Conservation (phyloP, 2,113 vertebrate genomes). For the Brachirus orientalis region DNA sequence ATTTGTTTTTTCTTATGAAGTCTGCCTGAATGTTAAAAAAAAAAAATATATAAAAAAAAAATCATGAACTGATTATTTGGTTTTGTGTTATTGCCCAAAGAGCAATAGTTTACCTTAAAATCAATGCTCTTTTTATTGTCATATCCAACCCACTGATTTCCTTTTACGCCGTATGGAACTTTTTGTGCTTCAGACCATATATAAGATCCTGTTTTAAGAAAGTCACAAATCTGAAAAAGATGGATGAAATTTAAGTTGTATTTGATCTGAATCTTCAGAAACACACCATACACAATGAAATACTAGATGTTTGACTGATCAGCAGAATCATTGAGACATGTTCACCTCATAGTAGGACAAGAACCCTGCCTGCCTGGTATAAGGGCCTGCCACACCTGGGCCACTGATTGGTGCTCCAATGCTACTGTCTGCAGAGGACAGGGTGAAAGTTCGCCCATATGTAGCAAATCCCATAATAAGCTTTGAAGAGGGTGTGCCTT, state of each 20-base stretch:
- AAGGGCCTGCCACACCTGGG: constrained; percentile 67
- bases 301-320: not conserved
- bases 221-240: constrained; percentile 72
- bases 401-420: constrained; percentile 62
- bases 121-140: constrained; percentile 71
- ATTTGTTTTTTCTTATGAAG: constrained; percentile 74
- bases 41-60: not conserved
- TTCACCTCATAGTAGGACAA: constrained; percentile 83
- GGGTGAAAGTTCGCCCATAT: constrained; percentile 77
- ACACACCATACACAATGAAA: too few relatives aligned
- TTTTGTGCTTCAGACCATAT: constrained; percentile 72
- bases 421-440: constrained; percentile 31
- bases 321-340: not conserved
- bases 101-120: constrained; percentile 66
- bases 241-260: not conserved
- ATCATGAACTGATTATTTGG: not conserved
- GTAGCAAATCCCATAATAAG: constrained; percentile 79
- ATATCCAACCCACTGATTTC: constrained; percentile 78
- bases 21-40: constrained; percentile 54
- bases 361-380: constrained; percentile 73
- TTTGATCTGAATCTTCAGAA: not conserved
- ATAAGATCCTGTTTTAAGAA: constrained; percentile 52
- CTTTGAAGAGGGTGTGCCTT: constrained; percentile 75
- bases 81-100: not conserved
- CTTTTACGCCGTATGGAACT: constrained; percentile 76